Base-by-base conservation (phyloP, 2,113 vertebrate genomes). In the Oreotragus oreotragus region DNA sequence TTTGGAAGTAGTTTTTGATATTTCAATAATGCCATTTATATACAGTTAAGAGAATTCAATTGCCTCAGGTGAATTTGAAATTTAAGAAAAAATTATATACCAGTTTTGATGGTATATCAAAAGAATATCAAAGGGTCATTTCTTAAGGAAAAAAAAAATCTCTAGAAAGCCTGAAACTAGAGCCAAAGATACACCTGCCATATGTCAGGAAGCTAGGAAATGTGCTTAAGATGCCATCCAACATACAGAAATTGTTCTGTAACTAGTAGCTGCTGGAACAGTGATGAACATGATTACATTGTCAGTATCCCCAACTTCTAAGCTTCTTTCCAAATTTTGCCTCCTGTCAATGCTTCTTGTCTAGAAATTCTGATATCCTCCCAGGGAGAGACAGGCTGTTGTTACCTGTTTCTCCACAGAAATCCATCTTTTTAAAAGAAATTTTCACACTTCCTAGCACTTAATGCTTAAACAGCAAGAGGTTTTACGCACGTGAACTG, bases 121-220 rank as follows among this genome's bases (percentile, higher is more conserved):
- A 80, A 21, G 45, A 30, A 49, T 80, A 80, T 80, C 77, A 80
- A 96, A 58, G n/a, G 15, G 2, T 86, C 2, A 58, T 85, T 95
- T 49, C 47, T 88, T 86, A 60, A 76, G 17, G 6, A 5, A 16
- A 55, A 89, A 91, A 91, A 91, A 87, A 1, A 7, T 36, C 28
- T 94, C 51, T 55, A 70, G 84, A 96, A 86, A 96, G 25, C 49
- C 45, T 93, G 30, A 87, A 95, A 76, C 39, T 86, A 28, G n/a
- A 90, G 53, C 23, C 33, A 88, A 51, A 64, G 45, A 53, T 62
- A 77, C 1, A 58, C 45, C 66, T 58, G 16, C 27, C 27, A 9
- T 86, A 16, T 77, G 30, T 58, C 45, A 88, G 15, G 16, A 23
- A 64, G 30, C n/a, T 79, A 12, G 47, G 28, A 96, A 76, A 70